Percentiles rank a stretch among this genome's conserved stretches.
phyloP scores from a whole-genome alignment of 2,888 invertebrate species.

The Dasysyrphus albostriatus region DNA sequence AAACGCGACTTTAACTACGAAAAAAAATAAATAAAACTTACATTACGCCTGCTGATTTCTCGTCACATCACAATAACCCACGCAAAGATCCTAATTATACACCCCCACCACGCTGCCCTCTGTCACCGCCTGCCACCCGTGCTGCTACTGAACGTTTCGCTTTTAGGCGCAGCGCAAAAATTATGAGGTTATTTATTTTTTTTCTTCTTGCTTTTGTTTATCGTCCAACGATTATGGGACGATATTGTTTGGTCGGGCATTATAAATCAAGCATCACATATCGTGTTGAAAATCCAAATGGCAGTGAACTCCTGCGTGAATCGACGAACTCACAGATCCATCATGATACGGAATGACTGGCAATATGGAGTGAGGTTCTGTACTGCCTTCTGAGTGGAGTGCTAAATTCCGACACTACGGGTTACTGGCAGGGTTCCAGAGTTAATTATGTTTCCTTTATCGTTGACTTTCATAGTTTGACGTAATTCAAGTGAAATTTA shows the following conservation, averaged over 20 bases:
- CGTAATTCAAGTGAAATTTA: slow-evolving; percentile 56
- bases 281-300: slow-evolving; percentile 65
- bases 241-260: slow-evolving; percentile 51
- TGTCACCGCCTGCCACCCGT: background rate
- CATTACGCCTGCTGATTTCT: slow-evolving; percentile 41
- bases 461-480: slow-evolving; percentile 40
- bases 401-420: slow-evolving; percentile 40
- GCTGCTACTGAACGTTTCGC: slow-evolving; percentile 59
- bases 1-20: slow-evolving; percentile 59
- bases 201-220: slow-evolving; percentile 39
- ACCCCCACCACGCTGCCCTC: background rate
- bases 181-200: slow-evolving; percentile 46
- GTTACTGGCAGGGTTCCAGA: slow-evolving; percentile 38
- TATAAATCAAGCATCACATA: slow-evolving; percentile 59
- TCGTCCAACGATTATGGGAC: slow-evolving; percentile 68
- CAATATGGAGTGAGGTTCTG: background rate
- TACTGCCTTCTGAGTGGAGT: slow-evolving; percentile 2
- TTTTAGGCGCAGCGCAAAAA: slow-evolving; percentile 46
- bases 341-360: slow-evolving; percentile 20
- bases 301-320: slow-evolving; percentile 46
- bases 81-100: slow-evolving; percentile 33
- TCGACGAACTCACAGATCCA: slow-evolving; percentile 22
- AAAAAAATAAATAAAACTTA: slow-evolving; percentile 58
- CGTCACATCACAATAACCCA: slow-evolving; percentile 35
- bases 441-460: slow-evolving; percentile 30